A percentile compares a stretch with the other conserved stretches of the same genome.
phyloP scores from a whole-genome alignment of 2,888 invertebrate species.

The Cantharis rustica region DNA sequence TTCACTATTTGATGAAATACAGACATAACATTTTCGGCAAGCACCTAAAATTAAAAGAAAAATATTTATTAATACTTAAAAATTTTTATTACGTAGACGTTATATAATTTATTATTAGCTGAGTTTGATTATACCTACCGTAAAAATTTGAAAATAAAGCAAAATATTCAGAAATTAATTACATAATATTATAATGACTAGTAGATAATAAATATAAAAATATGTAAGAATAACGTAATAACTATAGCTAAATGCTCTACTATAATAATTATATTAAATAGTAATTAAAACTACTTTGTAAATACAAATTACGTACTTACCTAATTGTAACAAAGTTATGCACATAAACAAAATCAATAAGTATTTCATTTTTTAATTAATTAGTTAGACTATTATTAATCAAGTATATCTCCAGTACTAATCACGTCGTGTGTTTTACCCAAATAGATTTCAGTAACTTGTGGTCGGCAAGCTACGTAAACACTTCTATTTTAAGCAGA shows the following conservation, averaged over 20 bases:
- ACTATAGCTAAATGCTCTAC: background rate
- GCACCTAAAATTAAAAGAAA: background rate
- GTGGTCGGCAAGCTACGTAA: background rate
- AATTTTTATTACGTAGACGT: background rate
- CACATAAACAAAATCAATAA: background rate
- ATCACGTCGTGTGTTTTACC: background rate
- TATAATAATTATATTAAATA: background rate
- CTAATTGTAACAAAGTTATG: background rate
- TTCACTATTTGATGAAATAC: background rate
- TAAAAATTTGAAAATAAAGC: background rate
- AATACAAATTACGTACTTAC: background rate
- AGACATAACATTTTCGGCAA: background rate
- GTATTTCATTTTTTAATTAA: background rate
- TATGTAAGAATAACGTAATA: no score
- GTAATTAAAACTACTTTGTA: background rate
- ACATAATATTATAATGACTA: background rate
- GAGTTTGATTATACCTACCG: no score
- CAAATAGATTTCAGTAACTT: background rate
- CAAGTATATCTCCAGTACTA: background rate
- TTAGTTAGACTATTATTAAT: background rate
- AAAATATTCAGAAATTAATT: background rate
- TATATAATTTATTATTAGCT: background rate
- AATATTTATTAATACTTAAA: background rate
- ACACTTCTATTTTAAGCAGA: background rate
- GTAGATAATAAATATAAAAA: background rate